Conservation (phyloP, 2,888 invertebrate genomes). For the Lasioglossum malachurum region DNA sequence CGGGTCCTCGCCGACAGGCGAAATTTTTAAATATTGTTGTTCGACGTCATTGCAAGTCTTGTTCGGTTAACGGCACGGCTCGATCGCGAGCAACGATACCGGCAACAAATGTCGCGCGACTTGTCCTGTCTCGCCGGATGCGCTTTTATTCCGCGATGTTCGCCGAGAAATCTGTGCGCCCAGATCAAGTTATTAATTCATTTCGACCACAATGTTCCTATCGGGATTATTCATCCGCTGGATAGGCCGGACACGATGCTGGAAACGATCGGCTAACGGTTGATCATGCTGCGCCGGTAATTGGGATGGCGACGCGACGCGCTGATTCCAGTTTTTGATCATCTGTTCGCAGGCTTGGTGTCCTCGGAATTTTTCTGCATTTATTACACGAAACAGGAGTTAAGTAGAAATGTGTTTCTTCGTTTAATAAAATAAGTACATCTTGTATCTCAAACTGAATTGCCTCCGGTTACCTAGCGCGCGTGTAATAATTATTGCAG, state of each 20-base stretch:
- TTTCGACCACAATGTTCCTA: neutral
- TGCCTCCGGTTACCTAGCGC: neutral
- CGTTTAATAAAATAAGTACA: no score
- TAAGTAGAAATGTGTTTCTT: no score
- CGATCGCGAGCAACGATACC: neutral
- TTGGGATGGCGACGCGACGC: neutral
- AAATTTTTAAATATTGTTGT: slow-evolving; percentile 13
- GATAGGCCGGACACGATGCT: neutral
- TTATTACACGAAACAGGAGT: no score
- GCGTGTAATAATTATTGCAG: neutral
- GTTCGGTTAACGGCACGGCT: neutral
- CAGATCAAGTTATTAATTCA: neutral
- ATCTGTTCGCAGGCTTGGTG: neutral
- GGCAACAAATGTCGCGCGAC: neutral
- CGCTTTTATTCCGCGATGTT: neutral
- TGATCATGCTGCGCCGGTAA: neutral
- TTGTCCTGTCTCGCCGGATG: neutral
- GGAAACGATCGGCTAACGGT: neutral
- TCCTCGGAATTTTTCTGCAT: no score
- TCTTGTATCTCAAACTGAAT: neutral
- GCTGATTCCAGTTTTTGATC: no score
- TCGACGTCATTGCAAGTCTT: neutral
- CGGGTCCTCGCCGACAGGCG: neutral
- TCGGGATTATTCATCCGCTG: neutral
- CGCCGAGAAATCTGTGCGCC: neutral